Evolutionary conservation across 2,797 vertebrate species (phyloP).

Genomic region (Macropodus opercularis): DNA sequence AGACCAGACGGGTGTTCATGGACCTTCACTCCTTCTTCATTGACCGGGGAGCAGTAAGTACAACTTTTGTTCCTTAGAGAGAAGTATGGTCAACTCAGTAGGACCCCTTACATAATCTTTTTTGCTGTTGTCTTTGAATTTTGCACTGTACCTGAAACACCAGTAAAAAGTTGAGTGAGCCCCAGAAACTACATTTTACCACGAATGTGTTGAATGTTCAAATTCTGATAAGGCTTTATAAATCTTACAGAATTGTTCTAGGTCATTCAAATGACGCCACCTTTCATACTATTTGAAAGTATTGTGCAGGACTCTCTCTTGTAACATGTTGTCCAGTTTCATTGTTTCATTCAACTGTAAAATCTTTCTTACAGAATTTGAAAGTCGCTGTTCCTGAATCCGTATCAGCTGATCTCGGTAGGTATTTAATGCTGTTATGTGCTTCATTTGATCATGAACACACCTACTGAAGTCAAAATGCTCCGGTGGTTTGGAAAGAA

Average conservation of each 20-base stretch:
- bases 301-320: neutral
- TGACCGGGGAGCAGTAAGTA: conserved; percentile 92
- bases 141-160: neutral
- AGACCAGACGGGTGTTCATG: conserved; percentile 93
- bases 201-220: neutral
- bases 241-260: neutral
- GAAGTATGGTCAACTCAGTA: neutral
- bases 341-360: neutral
- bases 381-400: conserved; percentile 95
- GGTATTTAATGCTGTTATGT: conserved; percentile 47
- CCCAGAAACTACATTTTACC: neutral
- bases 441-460: conserved; percentile 24
- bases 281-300: neutral
- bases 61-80: neutral
- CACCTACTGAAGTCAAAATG: conserved; percentile 47
- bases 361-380: conserved; percentile 84
- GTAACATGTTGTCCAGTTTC: neutral
- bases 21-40: conserved; percentile 93
- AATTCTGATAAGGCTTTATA: neutral
- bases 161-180: neutral
- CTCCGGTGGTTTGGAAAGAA: conserved; percentile 51
- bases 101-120: neutral
- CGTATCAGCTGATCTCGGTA: conserved; percentile 92
- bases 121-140: neutral
- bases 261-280: neutral